A percentile compares a stretch with the other conserved stretches of the same genome.
phyloP scores from a whole-genome alignment of 2,113 vertebrate species.

The Planiliza haematocheilus region DNA sequence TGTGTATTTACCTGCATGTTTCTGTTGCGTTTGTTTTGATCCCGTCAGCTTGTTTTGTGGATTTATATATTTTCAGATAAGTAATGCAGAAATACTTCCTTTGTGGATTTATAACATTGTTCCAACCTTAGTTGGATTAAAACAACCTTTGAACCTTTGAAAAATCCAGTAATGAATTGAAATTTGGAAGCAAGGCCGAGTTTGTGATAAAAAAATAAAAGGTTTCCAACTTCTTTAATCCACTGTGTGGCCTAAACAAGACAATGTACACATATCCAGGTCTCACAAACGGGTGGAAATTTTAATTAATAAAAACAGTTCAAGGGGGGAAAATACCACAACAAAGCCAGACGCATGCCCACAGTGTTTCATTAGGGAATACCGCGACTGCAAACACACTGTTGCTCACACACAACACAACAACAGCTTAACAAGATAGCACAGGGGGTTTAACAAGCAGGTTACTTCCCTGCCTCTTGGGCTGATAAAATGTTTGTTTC shows the following conservation, averaged over 20 bases:
- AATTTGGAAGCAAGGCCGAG: background rate
- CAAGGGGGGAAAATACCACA: constrained; percentile 10
- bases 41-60: constrained; percentile 2
- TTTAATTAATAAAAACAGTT: constrained; percentile 50
- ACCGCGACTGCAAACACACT: constrained; percentile 50
- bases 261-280: constrained; percentile 11
- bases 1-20: background rate
- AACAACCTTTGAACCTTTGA: background rate
- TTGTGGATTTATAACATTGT: constrained; percentile 6
- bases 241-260: constrained; percentile 33
- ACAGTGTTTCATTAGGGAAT: constrained; percentile 66
- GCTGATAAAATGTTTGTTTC: constrained; percentile 75
- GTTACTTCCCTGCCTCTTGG: constrained; percentile 68
- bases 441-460: constrained; percentile 75
- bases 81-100: background rate
- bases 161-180: constrained; percentile 9
- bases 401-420: constrained; percentile 70
- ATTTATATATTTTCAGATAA: background rate
- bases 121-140: constrained; percentile 7
- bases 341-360: constrained; percentile 46
- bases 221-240: constrained; percentile 31
- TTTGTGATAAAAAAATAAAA: constrained; percentile 1
- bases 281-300: constrained; percentile 14
- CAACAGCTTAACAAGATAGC: constrained; percentile 78
- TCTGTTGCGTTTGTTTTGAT: constrained; percentile 19